A percentile compares a stretch with the other conserved stretches of the same genome.
Conservation (phyloP, 2,888 invertebrate genomes). For the Ophioninae sp. region DNA sequence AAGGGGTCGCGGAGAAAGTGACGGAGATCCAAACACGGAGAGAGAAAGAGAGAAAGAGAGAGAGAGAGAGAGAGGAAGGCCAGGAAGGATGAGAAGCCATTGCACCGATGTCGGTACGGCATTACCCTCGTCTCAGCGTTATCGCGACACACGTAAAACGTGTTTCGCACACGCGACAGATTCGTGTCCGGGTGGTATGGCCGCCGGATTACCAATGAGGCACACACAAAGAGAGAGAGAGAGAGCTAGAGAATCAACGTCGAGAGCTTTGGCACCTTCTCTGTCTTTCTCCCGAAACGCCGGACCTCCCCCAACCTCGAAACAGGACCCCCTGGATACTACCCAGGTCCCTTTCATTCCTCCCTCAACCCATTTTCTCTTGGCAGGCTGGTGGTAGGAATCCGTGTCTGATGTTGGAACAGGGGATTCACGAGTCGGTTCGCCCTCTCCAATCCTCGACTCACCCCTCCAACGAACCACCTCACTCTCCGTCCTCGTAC, state of each 20-base stretch:
- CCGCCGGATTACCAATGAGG: constrained; percentile 76
- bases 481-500: neutral
- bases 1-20: constrained; percentile 14
- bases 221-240: constrained; percentile 64
- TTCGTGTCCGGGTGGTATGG: constrained; percentile 64
- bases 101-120: constrained; percentile 58
- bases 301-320: no score
- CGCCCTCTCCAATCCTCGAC: neutral
- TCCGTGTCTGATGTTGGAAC: constrained; percentile 43
- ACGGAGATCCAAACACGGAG: neutral
- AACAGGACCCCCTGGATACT: neutral
- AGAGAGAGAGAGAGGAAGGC: constrained; percentile 10
- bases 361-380: neutral
- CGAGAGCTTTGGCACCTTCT: constrained; percentile 7
- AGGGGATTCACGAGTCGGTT: constrained; percentile 15
- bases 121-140: constrained; percentile 64
- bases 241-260: neutral
- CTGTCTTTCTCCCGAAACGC: constrained; percentile 26
- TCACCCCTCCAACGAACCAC: no score
- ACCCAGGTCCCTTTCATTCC: constrained; percentile 31
- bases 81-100: constrained; percentile 3
- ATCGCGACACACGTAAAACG: constrained; percentile 66
- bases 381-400: constrained; percentile 19
- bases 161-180: constrained; percentile 67
- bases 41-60: constrained; percentile 15